These are phyloP conservation scores for Triops cancriformis DNA, from an alignment of 1,140 invertebrate genomes.

Conservation along the genomic window DNA sequence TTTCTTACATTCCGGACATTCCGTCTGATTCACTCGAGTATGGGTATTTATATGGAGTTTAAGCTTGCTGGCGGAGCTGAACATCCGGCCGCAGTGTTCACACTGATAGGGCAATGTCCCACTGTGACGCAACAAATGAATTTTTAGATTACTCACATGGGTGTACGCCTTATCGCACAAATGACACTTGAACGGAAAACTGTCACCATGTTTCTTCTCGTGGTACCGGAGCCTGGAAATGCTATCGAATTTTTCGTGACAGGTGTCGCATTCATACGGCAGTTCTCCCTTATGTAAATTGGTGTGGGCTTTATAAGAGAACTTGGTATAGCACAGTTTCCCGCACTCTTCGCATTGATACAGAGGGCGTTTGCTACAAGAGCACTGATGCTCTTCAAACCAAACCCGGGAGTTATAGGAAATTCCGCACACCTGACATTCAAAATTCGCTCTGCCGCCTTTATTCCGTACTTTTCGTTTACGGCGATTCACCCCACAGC, in stretches of 20 bases:
- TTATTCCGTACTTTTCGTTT: not conserved
- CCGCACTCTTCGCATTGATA: not conserved
- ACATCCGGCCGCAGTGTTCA: not conserved
- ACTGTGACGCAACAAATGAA: not conserved
- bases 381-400: not conserved
- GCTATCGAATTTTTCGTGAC: not conserved
- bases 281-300: not conserved
- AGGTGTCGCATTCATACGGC: not conserved
- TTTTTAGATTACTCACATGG: not conserved
- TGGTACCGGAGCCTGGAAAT: not conserved
- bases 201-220: not conserved
- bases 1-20: not conserved
- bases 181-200: not conserved
- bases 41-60: conserved; percentile 6
- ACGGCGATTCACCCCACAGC: not conserved
- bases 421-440: not conserved
- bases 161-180: not conserved
- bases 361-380: not conserved
- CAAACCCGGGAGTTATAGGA: not conserved
- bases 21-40: not conserved
- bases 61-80: not conserved
- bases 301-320: not conserved
- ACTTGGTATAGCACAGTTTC: not conserved
- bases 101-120: not conserved
- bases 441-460: not conserved